Evolutionary conservation across 2,797 vertebrate species (phyloP), one percentile per base, ranked within the genome.

Genomic region (Rhyacichthys aspro): DNA sequence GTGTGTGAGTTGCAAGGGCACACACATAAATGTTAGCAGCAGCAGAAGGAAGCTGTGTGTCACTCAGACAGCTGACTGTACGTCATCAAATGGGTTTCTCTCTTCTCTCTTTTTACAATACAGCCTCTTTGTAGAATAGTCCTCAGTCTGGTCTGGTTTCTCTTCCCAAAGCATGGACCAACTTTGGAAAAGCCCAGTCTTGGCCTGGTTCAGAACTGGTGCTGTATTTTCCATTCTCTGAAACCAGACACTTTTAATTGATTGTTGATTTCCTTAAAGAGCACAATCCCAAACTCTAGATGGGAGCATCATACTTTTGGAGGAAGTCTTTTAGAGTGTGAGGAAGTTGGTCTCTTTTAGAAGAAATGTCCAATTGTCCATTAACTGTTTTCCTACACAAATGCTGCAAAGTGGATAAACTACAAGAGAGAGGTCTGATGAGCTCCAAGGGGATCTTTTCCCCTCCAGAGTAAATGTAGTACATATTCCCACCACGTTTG

Each of bases 321-420:
- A 99, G 91, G 78, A 97, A 99, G 72, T 98, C 94, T 81, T 93
- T 94, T 11, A 99, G 92, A 67, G 93, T 91, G 59, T 90, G 90
- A 0, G 96, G 97, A 73, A 98, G 93, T 79, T 96, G 92, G 53
- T 96, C 94, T 81, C 89, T 91, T 71, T 93, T 94, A 58, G 92
- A 89, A 0, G 94, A 95, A 59, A 93, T 90, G 82, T 95, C 94
- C 88, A 95, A 80, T 81, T 96, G 94, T 60, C 95, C 95, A 0
- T 99, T 99, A 52, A 99, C 96, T 0, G 96, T 97, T 87, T 96
- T 98, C 67, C 96, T 93, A 83, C 97, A 98, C 70, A 99, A 91
- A 74, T 99, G 97, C 85, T 99, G 95, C 72, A 99, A 85, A 0
- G 92, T 94, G 67, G 95, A 96, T 72, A 97, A 87, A 5, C 78